Conservation (phyloP, 2,113 vertebrate species). For the Rhinoderma darwinii region DNA sequence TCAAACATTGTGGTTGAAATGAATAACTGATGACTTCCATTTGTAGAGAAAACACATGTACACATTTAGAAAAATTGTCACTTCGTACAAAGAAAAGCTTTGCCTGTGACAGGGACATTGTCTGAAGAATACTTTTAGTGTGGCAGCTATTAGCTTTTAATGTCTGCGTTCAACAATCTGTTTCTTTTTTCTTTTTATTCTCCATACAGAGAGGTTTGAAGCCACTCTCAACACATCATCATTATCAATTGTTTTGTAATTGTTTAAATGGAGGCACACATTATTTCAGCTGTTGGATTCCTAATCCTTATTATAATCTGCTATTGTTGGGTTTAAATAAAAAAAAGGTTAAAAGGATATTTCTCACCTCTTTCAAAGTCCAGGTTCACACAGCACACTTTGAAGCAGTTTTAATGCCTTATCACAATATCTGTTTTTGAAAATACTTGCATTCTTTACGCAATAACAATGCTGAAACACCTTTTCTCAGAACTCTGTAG, state of each 20-base stretch:
- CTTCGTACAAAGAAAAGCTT: not conserved
- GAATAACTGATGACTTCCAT: slow-evolving; percentile 28
- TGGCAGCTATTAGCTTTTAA: not conserved
- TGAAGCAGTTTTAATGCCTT: no score
- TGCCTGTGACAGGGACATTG: not conserved
- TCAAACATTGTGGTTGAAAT: slow-evolving; percentile 26
- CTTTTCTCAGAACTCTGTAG: no score
- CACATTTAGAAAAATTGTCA: slow-evolving; percentile 30
- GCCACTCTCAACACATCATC: not conserved
- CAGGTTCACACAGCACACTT: no score
- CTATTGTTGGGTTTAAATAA: no score
- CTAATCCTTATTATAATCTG: not conserved
- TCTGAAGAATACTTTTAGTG: not conserved
- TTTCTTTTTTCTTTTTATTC: not conserved
- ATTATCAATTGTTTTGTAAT: not conserved
- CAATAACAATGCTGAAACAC: no score
- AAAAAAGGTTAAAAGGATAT: no score
- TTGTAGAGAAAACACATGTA: not conserved
- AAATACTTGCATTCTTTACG: no score
- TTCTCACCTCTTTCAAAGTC: no score
- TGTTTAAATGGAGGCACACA: not conserved
- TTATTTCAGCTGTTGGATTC: not conserved
- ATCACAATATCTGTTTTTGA: no score
- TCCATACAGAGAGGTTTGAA: not conserved
- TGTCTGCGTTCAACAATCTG: not conserved